Evolutionary conservation across 2,113 vertebrate genomes (phyloP).

Genomic region (human (Homo sapiens)): GRCh38 chr1:201654001-201654500

Average conservation of each 20-base stretch:
- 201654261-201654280: not conserved
- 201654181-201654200: not conserved
- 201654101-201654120: not conserved
- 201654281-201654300: not conserved
- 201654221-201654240: not conserved
- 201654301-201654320: not conserved
- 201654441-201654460: not conserved
- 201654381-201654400: fast-evolving
- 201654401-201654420: fast-evolving
- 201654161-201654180: not conserved
- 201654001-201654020: not conserved
- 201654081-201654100: fast-evolving
- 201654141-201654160: no score
- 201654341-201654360: fast-evolving
- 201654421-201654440: not conserved
- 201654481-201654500: not conserved
- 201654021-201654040: not conserved
- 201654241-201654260: not conserved
- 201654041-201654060: not conserved
- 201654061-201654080: not conserved
- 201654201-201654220: not conserved
- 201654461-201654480: not conserved
- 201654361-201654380: not conserved
- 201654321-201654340: not conserved
- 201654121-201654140: not conserved